Conservation (phyloP, 2,113 vertebrate species). For the human region GRCh38 chr5:60125501-60126000, state of each 20-base stretch:
- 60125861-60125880: not conserved
- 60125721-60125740: not conserved
- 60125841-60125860: constrained; percentile 24
- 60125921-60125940: not conserved
- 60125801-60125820: not conserved
- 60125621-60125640: not conserved
- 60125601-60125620: not conserved
- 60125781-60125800: not conserved
- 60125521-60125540: not conserved
- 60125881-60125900: constrained; percentile 35
- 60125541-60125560: not conserved
- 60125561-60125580: not conserved
- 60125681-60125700: not conserved
- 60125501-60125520: not conserved
- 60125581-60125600: not conserved
- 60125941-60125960: not conserved
- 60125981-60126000: not conserved
- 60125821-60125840: not conserved
- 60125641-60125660: not conserved
- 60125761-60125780: not conserved
- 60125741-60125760: not conserved
- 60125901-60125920: constrained; percentile 21
- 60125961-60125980: constrained; percentile 39
- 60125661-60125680: not conserved
- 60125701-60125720: not conserved